Percentiles rank a stretch among this genome's conserved stretches.
Conservation (phyloP, 2,888 invertebrate genomes). For the Diachrysia chrysitis region DNA sequence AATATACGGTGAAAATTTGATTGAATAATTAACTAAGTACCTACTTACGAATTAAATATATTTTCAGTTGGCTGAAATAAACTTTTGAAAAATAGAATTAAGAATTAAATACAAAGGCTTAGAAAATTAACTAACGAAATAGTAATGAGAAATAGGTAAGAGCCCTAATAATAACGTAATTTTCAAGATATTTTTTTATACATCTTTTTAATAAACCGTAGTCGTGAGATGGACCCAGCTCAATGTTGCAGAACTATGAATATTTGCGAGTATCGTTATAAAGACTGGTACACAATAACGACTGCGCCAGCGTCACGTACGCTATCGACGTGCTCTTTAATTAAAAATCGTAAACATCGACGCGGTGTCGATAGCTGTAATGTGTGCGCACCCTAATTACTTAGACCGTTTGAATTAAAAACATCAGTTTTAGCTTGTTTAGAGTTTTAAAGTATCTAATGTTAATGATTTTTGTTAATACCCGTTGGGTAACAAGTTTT, state of each 20-base stretch:
- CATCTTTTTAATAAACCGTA: too few relatives aligned
- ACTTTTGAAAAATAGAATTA: too few relatives aligned
- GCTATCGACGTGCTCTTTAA: constrained; percentile 65
- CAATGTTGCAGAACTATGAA: constrained; percentile 25
- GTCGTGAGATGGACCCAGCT: background rate
- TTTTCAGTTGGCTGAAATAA: too few relatives aligned
- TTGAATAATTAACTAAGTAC: too few relatives aligned
- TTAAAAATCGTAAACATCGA: constrained; percentile 77
- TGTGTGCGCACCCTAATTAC: constrained; percentile 61
- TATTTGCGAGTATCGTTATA: constrained; percentile 45
- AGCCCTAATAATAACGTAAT: too few relatives aligned
- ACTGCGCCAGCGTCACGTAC: constrained; percentile 55
- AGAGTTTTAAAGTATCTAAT: constrained; percentile 30
- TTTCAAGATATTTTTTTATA: too few relatives aligned
- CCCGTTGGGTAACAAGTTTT: background rate
- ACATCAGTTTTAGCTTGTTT: constrained; percentile 43
- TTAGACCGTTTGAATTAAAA: constrained; percentile 55
- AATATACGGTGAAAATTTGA: too few relatives aligned
- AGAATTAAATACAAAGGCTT: too few relatives aligned
- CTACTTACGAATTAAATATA: too few relatives aligned
- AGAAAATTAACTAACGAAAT: too few relatives aligned
- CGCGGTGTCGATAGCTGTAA: constrained; percentile 56
- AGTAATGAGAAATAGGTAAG: too few relatives aligned
- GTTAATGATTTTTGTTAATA: constrained; percentile 22
- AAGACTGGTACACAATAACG: constrained; percentile 50